These are phyloP conservation scores for Drosophila monieri DNA, from an alignment of 2,888 invertebrate genomes.

Conservation along the genomic window DNA sequence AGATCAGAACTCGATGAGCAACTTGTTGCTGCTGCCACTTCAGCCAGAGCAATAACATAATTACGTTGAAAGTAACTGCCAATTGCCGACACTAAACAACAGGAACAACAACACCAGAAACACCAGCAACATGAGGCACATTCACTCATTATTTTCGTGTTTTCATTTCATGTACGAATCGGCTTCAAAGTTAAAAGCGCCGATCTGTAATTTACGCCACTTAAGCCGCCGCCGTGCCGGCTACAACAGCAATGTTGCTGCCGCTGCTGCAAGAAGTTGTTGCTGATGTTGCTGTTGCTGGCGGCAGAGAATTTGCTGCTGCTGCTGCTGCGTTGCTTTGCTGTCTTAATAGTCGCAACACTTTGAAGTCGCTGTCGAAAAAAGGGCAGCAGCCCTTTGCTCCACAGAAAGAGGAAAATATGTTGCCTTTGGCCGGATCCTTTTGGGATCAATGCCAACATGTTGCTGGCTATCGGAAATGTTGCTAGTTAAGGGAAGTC, in stretches of 20 bases:
- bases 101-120: slow-evolving; percentile 55
- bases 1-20: slow-evolving; percentile 35
- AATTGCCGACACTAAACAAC: slow-evolving; percentile 61
- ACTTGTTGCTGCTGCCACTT: slow-evolving; percentile 36
- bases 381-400: slow-evolving; percentile 28
- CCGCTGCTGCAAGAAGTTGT: slow-evolving; percentile 56
- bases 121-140: slow-evolving; percentile 50
- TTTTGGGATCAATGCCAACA: slow-evolving; percentile 42
- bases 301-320: slow-evolving; percentile 44
- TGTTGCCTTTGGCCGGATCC: slow-evolving; percentile 36
- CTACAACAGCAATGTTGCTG: slow-evolving; percentile 83
- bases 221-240: slow-evolving; percentile 82
- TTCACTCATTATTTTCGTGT: slow-evolving; percentile 49
- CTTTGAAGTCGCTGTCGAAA: slow-evolving; percentile 41
- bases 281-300: slow-evolving; percentile 39
- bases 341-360: slow-evolving; percentile 40
- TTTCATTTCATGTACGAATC: slow-evolving; percentile 83
- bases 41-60: slow-evolving; percentile 50
- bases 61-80: slow-evolving; percentile 59
- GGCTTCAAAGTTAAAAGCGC: slow-evolving; percentile 84
- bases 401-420: neutral
- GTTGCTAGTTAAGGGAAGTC: too few species aligned
- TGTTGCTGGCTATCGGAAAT: slow-evolving; percentile 12
- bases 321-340: slow-evolving; percentile 54
- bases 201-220: slow-evolving; percentile 84